A percentile compares a stretch with the other conserved stretches of the same genome.
Conservation (phyloP, 2,113 vertebrate species). For the Collichthys lucidus region DNA sequence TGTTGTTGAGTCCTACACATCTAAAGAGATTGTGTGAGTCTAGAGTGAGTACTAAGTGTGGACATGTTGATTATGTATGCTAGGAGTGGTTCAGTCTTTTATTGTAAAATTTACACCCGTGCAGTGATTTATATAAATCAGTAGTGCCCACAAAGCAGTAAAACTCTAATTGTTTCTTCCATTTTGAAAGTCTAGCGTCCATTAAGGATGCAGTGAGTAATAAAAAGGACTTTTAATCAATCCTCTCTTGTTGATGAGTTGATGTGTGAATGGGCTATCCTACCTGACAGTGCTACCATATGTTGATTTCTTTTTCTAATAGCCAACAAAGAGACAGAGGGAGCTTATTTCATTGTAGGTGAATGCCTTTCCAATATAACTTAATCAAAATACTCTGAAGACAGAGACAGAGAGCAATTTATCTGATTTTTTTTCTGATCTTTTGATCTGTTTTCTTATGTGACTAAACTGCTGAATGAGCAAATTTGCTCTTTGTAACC, state of each 20-base stretch:
- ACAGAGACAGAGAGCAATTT: constrained; percentile 8
- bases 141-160: constrained; percentile 86
- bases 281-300: constrained; percentile 77
- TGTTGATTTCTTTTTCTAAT: constrained; percentile 76
- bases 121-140: constrained; percentile 88
- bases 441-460: constrained; percentile 10
- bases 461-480: constrained; percentile 8
- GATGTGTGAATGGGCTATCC: constrained; percentile 81
- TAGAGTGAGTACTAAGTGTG: constrained; percentile 62
- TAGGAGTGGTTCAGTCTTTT: constrained; percentile 81
- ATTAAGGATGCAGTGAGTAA: constrained; percentile 86
- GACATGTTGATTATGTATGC: constrained; percentile 85
- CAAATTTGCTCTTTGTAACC: neutral
- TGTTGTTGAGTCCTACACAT: constrained; percentile 69
- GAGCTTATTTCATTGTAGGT: constrained; percentile 52
- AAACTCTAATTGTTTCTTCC: constrained; percentile 88
- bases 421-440: constrained; percentile 13
- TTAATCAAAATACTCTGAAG: neutral
- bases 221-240: constrained; percentile 88
- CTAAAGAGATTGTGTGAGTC: constrained; percentile 71
- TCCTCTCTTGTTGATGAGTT: constrained; percentile 85
- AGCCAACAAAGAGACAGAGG: constrained; percentile 64
- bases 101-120: constrained; percentile 86
- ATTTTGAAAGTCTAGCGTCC: constrained; percentile 86
- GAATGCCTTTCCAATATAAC: constrained; percentile 35